phyloP scores from a whole-genome alignment of 2,113 vertebrate species.

The Ammospiza nelsoni region DNA sequence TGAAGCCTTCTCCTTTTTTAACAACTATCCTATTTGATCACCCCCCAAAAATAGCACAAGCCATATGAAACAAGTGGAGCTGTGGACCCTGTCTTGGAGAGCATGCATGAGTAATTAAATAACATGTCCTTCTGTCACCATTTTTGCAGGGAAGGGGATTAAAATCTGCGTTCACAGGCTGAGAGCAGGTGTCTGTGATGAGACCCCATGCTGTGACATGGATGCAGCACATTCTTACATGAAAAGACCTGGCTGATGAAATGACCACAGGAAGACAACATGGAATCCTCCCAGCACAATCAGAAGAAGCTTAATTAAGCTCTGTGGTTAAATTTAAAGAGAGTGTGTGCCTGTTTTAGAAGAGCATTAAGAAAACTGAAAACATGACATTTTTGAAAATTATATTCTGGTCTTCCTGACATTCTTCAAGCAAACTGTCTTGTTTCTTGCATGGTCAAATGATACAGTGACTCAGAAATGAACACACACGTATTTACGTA shows the following conservation, averaged over 20 bases:
- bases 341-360: not conserved
- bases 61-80: constrained; percentile 17
- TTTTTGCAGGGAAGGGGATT: constrained; percentile 42
- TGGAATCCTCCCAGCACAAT: constrained; percentile 40
- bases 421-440: not conserved
- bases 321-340: constrained; percentile 46
- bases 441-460: not conserved
- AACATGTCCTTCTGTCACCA: constrained; percentile 57
- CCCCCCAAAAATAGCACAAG: not conserved
- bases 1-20: constrained; percentile 18
- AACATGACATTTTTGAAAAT: not conserved
- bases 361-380: not conserved
- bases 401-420: not conserved
- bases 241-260: constrained; percentile 58
- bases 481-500: constrained; percentile 9
- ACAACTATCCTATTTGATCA: not conserved
- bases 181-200: constrained; percentile 64
- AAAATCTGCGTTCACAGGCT: constrained; percentile 58
- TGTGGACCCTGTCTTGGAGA: constrained; percentile 39
- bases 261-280: constrained; percentile 60
- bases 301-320: constrained; percentile 48
- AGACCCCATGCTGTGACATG: constrained; percentile 60
- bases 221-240: constrained; percentile 56
- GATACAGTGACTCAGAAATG: constrained; percentile 40
- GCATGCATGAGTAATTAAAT: constrained; percentile 58